These are phyloP conservation scores for Malurus alboscapulatus DNA, from an alignment of 2,113 vertebrate genomes.

Conservation along the genomic window DNA sequence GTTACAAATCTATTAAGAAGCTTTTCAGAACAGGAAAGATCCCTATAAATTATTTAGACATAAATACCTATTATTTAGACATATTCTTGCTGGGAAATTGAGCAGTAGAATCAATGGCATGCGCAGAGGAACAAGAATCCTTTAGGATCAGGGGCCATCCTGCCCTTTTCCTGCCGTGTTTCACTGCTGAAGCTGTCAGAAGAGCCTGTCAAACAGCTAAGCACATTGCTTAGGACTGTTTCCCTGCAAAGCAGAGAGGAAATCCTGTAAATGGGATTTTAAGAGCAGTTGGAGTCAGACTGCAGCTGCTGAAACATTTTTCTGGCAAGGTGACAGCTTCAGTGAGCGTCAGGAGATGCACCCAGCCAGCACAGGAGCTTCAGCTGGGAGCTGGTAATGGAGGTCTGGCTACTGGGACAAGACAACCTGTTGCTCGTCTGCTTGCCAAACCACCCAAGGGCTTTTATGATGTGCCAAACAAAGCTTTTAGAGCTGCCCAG, in stretches of 20 bases:
- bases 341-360: background rate
- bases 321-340: background rate
- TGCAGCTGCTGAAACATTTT: background rate
- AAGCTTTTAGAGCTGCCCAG: background rate
- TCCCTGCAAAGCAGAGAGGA: background rate
- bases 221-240: background rate
- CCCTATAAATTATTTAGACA: background rate
- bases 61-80: background rate
- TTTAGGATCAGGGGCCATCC: background rate
- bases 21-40: background rate
- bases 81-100: background rate
- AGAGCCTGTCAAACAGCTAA: background rate
- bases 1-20: background rate
- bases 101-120: background rate
- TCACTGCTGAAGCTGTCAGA: background rate
- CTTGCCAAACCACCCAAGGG: background rate
- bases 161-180: background rate
- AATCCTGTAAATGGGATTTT: slow-evolving; percentile 32
- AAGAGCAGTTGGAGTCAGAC: background rate
- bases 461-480: background rate
- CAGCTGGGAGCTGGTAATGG: background rate
- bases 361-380: background rate
- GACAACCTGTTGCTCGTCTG: background rate
- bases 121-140: background rate
- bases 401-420: background rate